Conservation (phyloP, 2,888 invertebrate species). For the Polymixis flavicincta region DNA sequence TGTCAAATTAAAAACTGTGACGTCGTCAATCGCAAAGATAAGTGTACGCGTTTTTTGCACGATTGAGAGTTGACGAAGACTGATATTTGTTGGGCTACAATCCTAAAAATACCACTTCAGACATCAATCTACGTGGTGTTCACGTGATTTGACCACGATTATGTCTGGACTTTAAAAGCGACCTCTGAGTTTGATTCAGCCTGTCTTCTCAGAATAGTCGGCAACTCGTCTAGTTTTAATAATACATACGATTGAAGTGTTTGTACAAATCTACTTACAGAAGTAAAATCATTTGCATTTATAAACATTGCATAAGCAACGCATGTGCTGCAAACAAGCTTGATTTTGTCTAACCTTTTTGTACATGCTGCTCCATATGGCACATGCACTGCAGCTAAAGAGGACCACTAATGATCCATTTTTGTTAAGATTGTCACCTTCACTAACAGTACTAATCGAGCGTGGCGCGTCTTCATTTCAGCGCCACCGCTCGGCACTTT, state of each 20-base stretch:
- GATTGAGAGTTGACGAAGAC: conserved; percentile 5
- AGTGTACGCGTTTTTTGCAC: conserved; percentile 44
- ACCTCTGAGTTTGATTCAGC: no score
- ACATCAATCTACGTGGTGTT: no score
- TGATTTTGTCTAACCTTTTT: not conserved
- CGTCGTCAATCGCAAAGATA: conserved; percentile 9
- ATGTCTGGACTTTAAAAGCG: no score
- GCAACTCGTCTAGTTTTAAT: no score
- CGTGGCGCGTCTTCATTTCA: conserved; percentile 83
- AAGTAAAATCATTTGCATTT: conserved; percentile 3
- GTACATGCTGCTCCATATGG: not conserved
- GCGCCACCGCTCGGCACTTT: conserved; percentile 78
- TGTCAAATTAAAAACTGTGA: conserved; percentile 20
- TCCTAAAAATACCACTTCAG: not conserved
- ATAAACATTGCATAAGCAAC: conserved; percentile 17
- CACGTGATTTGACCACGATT: no score
- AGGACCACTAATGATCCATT: conserved; percentile 8
- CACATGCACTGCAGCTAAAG: conserved; percentile 1
- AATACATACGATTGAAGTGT: no score
- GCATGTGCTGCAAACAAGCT: not conserved
- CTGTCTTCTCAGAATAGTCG: no score
- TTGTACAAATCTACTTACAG: no score
- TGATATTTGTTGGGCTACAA: conserved; percentile 19
- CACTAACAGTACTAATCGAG: conserved; percentile 78
- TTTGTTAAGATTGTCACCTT: conserved; percentile 40